Percentiles rank a stretch among this genome's conserved stretches.
phyloP scores from a whole-genome alignment of 92 coral and sea anemone genomes.

The Muricea muricata region DNA sequence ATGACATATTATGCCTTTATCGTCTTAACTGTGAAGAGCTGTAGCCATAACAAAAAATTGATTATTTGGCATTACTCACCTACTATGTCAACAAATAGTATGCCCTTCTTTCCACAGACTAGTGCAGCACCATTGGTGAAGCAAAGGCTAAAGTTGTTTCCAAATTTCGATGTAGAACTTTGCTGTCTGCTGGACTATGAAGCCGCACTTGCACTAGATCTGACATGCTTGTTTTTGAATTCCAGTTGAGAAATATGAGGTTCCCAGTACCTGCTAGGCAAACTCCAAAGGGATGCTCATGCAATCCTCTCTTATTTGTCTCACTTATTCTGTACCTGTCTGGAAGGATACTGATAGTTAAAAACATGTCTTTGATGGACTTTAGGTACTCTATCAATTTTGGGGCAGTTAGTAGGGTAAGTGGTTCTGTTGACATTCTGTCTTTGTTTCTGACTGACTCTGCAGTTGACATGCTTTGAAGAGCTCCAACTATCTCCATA shows the following conservation, averaged over 20 bases:
- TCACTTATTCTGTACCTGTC: conserved; percentile 69
- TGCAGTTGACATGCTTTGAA: conserved; percentile 46
- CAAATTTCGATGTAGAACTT: conserved; percentile 49
- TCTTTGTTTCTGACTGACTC: too few relatives aligned
- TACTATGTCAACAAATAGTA: conserved; percentile 54
- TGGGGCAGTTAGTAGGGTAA: conserved; percentile 31
- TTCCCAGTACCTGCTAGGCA: conserved; percentile 53
- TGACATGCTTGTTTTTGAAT: conserved; percentile 56
- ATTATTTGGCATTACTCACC: too few relatives aligned
- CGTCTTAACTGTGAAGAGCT: too few relatives aligned
- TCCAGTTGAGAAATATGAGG: conserved; percentile 63
- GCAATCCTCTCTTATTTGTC: conserved; percentile 56
- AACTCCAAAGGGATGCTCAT: conserved; percentile 63
- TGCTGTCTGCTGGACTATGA: conserved; percentile 59
- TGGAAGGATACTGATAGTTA: conserved; percentile 62
- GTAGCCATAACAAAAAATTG: too few relatives aligned
- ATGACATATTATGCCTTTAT: too few relatives aligned
- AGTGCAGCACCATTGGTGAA: conserved; percentile 51
- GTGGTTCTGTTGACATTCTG: conserved; percentile 62
- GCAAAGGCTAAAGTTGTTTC: conserved; percentile 53
- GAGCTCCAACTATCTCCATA: conserved; percentile 29
- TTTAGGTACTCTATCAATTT: conserved; percentile 39
- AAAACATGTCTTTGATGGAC: conserved; percentile 51
- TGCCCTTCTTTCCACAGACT: conserved; percentile 61
- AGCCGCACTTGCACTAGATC: conserved; percentile 54